Base-by-base conservation (phyloP, 2,888 invertebrate species). In the Pristionchus arcanus region DNA sequence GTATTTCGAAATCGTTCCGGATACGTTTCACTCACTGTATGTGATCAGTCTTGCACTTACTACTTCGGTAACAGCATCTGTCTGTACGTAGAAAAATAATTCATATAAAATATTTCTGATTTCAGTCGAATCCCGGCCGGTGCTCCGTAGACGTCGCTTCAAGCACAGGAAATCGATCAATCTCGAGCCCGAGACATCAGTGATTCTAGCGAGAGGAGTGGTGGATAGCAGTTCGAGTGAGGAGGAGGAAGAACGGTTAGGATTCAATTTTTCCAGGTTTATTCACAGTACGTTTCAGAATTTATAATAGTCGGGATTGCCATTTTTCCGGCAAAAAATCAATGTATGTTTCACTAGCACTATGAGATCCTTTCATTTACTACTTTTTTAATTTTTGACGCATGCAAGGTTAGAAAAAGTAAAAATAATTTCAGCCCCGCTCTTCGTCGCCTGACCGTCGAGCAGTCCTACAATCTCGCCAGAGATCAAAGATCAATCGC, bases 51-150 rank as follows among this genome's bases (percentile, higher is more conserved):
- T 25, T 63, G n/a, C 25, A 63, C 2, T n/a, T 7, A 7, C 4
- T n/a, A n/a, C n/a, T n/a, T 0, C n/a, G n/a, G 11, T 63, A n/a
- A 55, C n/a, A 63, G 7, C 4, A 2, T 9, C 31, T 31, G 68
- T 3, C 15, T 68, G 25, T 66, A 13, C 7, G 2, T 21, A n/a
- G n/a, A 9, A 68, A 2, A 25, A 28, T 31, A 5, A 21, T 31
- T 42, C 2, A 49, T 49, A 49, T n/a, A 77, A 37, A 42, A 49
- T 49, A 28, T 42, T 42, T 21, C 31, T 37, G 21, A 19, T 42
- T 83, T 1, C 84, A 85, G 84, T 63, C n/a, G 87, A 87, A 31
- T 68, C 87, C 49, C 87, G 87, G n/a, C 87, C 87, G 13, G 87
- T 87, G 11, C 42, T 87, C 13, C 87, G 87, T 16, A 19, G 87